Evolutionary conservation across 2,113 vertebrate genomes (phyloP), one percentile per base, ranked within the genome.

Genomic region (Mola mola): DNA sequence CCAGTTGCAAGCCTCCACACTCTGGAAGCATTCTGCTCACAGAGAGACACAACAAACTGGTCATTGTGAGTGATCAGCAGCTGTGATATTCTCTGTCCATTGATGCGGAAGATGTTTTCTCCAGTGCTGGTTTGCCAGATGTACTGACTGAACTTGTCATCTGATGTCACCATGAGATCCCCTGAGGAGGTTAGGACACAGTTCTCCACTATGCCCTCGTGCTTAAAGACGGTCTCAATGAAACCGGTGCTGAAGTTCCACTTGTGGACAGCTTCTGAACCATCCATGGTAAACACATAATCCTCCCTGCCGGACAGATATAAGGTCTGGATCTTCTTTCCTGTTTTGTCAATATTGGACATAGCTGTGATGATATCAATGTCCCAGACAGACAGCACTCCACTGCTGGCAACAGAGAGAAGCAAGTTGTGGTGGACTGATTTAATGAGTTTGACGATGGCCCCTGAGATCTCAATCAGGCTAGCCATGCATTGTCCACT

Each of bases 261-360:
- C 78, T 96, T 99, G 70, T 99, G 95, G 43, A 99, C 94, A 17
- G 93, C 93, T 62, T 99, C 96, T 0, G 97, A 98, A 50, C 97
- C 97, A 6, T 99, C 97, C 13, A 97, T 91, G 0, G 97, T 98
- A 80, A 96, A 99, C 56, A 99, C 93, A 62, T 95, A 93, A 75
- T 99, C 97, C 31, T 98, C 97, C 87, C 95, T 90, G n/a, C 93
- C 88, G 2, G 96, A 94, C 62, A 99, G 85, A 80, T 95, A 89
- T 75, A 98, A 79, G 24, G 86, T 95, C 61, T 94, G 95, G 65
- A 99, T 97, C 53, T 94, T 94, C 79, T 96, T 98, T 57, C 97
- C 97, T 25, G 97, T 99, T 91, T 99, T 99, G 87, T 99, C 97
- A 61, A 99, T 98, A 72, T 98, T 98, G 52, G 97, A 99, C 96